Conservation (phyloP, 1,140 invertebrate species). For the Fopius arisanus region DNA sequence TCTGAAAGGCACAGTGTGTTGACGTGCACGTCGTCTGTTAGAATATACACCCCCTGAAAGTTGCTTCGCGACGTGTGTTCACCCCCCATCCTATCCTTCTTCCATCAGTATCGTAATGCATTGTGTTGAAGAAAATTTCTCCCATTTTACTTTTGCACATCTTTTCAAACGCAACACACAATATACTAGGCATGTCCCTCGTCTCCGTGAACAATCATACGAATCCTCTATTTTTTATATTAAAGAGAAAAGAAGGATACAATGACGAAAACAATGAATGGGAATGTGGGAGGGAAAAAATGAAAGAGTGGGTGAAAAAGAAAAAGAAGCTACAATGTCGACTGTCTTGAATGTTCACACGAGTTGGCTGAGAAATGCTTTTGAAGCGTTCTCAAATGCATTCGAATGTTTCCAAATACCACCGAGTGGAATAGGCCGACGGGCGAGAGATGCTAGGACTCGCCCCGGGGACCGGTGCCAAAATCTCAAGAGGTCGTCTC, state of each 20-base stretch:
- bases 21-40: not conserved
- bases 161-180: not conserved
- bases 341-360: constrained; percentile 14
- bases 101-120: not conserved
- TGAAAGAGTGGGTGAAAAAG: not conserved
- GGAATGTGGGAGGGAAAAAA: no score
- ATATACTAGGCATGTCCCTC: not conserved
- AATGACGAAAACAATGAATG: not conserved
- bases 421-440: constrained; percentile 44
- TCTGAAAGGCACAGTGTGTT: not conserved
- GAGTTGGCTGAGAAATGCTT: constrained; percentile 13
- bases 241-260: not conserved
- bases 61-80: constrained; percentile 5
- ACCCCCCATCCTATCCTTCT: not conserved
- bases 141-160: not conserved
- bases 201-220: not conserved
- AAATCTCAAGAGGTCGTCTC: constrained; percentile 55
- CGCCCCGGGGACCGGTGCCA: constrained; percentile 51
- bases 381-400: constrained; percentile 18
- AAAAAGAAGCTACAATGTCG: not conserved
- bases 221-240: not conserved
- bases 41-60: not conserved
- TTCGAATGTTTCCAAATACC: constrained; percentile 50
- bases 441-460: constrained; percentile 32
- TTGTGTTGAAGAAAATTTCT: not conserved